Base-by-base conservation (phyloP, 2,113 vertebrate genomes). In the Gasterosteus aculeatus region DNA sequence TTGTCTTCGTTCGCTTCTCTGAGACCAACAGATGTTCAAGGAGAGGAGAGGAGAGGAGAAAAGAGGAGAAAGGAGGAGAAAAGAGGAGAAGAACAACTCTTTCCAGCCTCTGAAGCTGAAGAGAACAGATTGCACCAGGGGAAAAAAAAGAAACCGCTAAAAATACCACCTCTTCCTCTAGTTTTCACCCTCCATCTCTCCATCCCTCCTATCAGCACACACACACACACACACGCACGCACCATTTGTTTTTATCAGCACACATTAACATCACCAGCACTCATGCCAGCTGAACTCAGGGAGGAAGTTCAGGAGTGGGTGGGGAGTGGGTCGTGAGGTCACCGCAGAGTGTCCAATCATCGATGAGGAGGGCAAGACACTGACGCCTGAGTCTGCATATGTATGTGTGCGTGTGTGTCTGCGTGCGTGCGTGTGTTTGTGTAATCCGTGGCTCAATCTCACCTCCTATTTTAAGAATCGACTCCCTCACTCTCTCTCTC, bases 121-220 rank as follows among this genome's bases (percentile, higher is more conserved):
- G 77, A 82, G 85, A 89, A 91, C 91, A 92, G 87, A 88, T 82
- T 91, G 89, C 80, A 89, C 72, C 64, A 76, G 58, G 78, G 42
- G 72, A 71, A 66, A 75, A 74, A 84, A 78, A 76, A 78, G 72
- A 7, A 83, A 78, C 76, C 83, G 81, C 90, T 92, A 92, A 92
- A 92, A 92, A 92, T 92, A 91, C 82, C 88, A 80, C 81, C 77
- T 89, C 80, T 79, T 83, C 80, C 76, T 87, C 81, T 83, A 67
- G 57, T 88, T 85, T 81, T 85, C 84, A 84, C 80, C 80, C 84
- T 82, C 82, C 72, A 77, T 85, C 75, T 82, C 80, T 87, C 66
- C 62, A 73, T 69, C 75, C 64, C n/a, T 80, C 61, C 46, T 71
- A 80, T 75, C 65, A 66, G 71, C 46, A 31, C 19, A 19, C 79